Base-by-base conservation (phyloP, 37 sponge, comb jelly and placozoan genomes). In the Amphimedon queenslandica region DNA sequence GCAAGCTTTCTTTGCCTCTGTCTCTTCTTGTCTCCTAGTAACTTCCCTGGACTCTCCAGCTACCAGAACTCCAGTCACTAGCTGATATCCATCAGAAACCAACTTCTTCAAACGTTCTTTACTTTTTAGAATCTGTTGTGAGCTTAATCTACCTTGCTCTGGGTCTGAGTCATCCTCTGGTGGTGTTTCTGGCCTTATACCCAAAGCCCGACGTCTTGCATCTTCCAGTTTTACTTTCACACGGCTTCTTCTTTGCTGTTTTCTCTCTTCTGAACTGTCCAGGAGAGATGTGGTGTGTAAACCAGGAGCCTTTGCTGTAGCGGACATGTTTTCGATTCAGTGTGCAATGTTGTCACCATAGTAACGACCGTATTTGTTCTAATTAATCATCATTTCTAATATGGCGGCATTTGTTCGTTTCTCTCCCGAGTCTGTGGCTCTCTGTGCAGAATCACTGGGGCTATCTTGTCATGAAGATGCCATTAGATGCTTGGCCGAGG, bases 11-110 rank as follows among this genome's bases (percentile, higher is more conserved):
- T 67, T 66, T 24, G 75, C 66, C 31, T 94, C 91, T 21, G 89
- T 96, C n/a, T 84, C 95, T 13, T 94, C 95, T 36, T 74, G 74
- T 37, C 92, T 77, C 33, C 90, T 58, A 18, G n/a, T 58, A 41
- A 86, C 85, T 64, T 94, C 95, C 51, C 89, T 82, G 3, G 95
- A 80, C 55, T 94, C 93, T 1, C 83, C 95, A 33, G 99, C 99
- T 4, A 94, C 82, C 3, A 42, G 69, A 2, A 98, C 95, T 57
- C 94, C 91, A 21, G 90, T 87, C 36, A 94, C 96, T 55, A 98
- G 85, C 60, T 91, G 85, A 3, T 71, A 73, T 3, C 94, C 96
- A 83, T 98, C 95, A 23, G 80, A 65, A 3, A 69, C 42, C 37
- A 94, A 65, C 80, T 88, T 94, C 34, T 83, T 82, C 40, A 98